A percentile compares a stretch with the other conserved stretches of the same genome.
These are phyloP conservation scores for Sphaeridia pumilis DNA, from an alignment of 2,888 invertebrate genomes.

Conservation along the genomic window DNA sequence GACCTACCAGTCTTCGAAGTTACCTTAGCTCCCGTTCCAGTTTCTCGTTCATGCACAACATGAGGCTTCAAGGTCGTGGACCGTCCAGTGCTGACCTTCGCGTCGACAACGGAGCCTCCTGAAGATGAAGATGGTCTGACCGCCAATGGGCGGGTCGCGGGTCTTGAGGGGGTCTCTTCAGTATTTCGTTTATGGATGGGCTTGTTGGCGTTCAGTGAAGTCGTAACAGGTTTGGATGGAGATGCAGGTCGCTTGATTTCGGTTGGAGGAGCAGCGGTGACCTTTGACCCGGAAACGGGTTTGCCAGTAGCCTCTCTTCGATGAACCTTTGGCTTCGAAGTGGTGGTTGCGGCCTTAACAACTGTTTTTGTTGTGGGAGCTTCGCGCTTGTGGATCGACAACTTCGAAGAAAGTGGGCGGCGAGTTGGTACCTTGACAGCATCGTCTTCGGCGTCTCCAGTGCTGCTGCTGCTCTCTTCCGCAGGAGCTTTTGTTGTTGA, in stretches of 20 bases:
- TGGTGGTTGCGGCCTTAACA: neutral
- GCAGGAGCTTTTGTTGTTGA: too few relatives aligned
- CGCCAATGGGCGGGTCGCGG: too few relatives aligned
- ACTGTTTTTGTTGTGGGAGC: neutral
- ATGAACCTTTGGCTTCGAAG: neutral
- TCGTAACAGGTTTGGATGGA: too few relatives aligned
- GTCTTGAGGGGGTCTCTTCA: neutral
- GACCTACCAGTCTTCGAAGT: neutral
- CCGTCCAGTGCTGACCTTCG: too few relatives aligned
- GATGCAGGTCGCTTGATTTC: neutral
- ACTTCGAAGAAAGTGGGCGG: neutral
- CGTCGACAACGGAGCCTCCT: too few relatives aligned
- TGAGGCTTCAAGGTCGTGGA: too few relatives aligned
- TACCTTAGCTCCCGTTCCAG: neutral
- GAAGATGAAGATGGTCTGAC: too few relatives aligned
- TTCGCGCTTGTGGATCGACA: neutral
- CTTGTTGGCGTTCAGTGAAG: too few relatives aligned
- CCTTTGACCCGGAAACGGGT: neutral
- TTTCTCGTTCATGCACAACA: neutral
- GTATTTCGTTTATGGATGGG: neutral
- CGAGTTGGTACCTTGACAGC: too few relatives aligned
- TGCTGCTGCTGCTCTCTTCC: too few relatives aligned
- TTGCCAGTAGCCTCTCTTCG: neutral
- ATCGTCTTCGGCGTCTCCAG: too few relatives aligned
- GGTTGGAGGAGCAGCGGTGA: too few relatives aligned